Conservation (phyloP, 1,140 invertebrate genomes). For the Acromyrmex echinatior region DNA sequence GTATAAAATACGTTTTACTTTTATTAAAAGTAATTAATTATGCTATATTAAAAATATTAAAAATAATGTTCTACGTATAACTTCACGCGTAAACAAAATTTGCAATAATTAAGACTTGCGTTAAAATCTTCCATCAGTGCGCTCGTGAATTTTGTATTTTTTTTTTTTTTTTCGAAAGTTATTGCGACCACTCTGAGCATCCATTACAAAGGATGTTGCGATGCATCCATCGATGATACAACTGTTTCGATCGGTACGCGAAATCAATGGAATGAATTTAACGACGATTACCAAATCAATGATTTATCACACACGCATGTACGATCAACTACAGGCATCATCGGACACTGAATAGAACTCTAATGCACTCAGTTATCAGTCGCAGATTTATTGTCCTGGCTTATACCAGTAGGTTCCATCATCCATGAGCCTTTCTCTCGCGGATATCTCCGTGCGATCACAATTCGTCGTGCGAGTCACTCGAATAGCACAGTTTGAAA, state of each 20-base stretch:
- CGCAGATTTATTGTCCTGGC: slow-evolving; percentile 43
- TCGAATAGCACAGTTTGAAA: slow-evolving; percentile 7
- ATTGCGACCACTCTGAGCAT: not conserved
- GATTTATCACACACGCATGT: slow-evolving; percentile 28
- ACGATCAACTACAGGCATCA: slow-evolving; percentile 21
- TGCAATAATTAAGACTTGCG: not conserved
- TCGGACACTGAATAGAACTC: slow-evolving; percentile 28
- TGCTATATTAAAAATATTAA: not conserved
- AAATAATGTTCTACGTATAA: not conserved
- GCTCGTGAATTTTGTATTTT: not conserved
- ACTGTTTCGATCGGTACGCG: slow-evolving; percentile 33
- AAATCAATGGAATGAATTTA: slow-evolving; percentile 52
- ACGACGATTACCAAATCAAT: slow-evolving; percentile 53
- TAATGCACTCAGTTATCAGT: slow-evolving; percentile 52
- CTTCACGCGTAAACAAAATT: not conserved
- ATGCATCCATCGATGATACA: not conserved
- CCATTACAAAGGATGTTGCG: slow-evolving; percentile 11
- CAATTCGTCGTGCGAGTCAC: slow-evolving; percentile 31
- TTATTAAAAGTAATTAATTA: not conserved
- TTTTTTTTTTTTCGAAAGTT: slow-evolving; percentile 9
- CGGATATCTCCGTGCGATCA: slow-evolving; percentile 20
- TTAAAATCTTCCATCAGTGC: not conserved
- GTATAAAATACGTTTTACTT: not conserved
- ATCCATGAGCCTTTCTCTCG: slow-evolving; percentile 39
- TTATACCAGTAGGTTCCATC: slow-evolving; percentile 17